Base-by-base conservation (phyloP, 2,888 invertebrate genomes). In the Zaprionus lineosus region DNA sequence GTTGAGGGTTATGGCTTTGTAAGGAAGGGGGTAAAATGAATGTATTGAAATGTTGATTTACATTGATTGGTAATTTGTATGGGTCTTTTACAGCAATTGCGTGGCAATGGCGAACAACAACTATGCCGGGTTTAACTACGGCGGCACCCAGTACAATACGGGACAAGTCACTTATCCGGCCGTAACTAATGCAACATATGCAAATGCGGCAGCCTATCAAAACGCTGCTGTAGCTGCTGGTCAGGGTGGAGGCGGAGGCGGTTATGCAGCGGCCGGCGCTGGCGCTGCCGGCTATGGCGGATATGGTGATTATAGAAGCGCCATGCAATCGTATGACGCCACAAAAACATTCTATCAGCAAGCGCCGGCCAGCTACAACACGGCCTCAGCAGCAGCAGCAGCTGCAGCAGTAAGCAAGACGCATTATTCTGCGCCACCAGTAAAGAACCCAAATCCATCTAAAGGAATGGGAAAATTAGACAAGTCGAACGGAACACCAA, bases 121-220 rank as follows among this genome's bases (percentile, higher is more conserved):
- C 93, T 97, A 97, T 93, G 96, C 96, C 91, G 96, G 96, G 90
- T 97, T 97, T 93, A 95, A 96, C 88, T 96, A 97, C 91, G 95
- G 96, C 89, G 96, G 96, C 90, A 96, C 96, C 88, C 97, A 97
- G 92, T 97, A 97, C 91, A 94, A 94, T 77, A 93, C 85, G 39
- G 86, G 86, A 15, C 88, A 87, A 63, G 86, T 88, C 14, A 65
- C 87, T 16, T 88, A 88, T 72, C 88, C 88, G 55, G 88, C 88
- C 26, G 88, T 88, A 70, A 88, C 88, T 37, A 88, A 88, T 67
- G 94, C 96, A 31, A 96, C 96, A 60, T 95, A 96, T 43, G 96
- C 96, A 90, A 94, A 95, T 64, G 95, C 96, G 34, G 96, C 96
- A 87, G 95, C 96, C 36, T 95, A 96, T 85, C 95, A 96, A 53